A percentile compares a stretch with the other conserved stretches of the same genome.
Conservation (phyloP, 2,113 vertebrate genomes). For the Acrocephalus kingi region DNA sequence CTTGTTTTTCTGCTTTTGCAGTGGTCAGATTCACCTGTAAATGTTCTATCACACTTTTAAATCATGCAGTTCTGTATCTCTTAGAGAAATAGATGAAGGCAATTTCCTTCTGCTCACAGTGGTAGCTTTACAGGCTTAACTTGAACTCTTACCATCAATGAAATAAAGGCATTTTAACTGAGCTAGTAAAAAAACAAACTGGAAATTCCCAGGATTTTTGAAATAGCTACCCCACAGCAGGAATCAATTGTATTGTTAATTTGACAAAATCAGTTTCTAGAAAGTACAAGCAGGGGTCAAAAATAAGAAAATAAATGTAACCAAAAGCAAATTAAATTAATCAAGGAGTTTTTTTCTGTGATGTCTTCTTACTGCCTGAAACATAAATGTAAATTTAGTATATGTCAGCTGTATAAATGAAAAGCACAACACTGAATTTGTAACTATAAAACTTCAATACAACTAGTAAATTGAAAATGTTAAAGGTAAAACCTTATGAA, state of each 20-base stretch:
- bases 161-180: slow-evolving; percentile 1
- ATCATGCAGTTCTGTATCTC: background rate
- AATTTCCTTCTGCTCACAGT: background rate
- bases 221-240: background rate
- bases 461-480: background rate
- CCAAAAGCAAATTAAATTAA: background rate
- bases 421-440: background rate
- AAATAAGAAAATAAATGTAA: background rate
- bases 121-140: background rate
- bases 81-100: background rate
- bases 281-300: background rate
- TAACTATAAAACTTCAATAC: background rate
- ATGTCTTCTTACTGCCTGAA: background rate
- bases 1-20: background rate
- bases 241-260: background rate
- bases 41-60: background rate
- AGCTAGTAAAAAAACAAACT: background rate
- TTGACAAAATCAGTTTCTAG: background rate
- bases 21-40: slow-evolving; percentile 9
- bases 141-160: background rate
- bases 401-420: background rate
- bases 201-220: background rate
- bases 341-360: background rate
- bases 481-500: background rate
- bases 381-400: background rate